Conservation (phyloP, 2,797 vertebrate genomes). For the Phalloptychus januarius region DNA sequence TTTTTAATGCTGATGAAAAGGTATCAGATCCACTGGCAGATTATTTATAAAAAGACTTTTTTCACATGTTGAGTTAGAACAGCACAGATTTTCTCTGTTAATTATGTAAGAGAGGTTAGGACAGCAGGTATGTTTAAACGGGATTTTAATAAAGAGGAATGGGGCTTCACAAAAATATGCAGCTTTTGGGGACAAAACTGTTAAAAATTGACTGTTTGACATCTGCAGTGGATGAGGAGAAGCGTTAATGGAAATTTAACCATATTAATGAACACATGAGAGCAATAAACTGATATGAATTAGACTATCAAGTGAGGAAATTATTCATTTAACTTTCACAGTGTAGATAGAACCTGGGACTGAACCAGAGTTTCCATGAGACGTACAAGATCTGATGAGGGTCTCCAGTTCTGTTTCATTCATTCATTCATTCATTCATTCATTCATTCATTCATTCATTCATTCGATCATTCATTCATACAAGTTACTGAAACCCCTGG, state of each 20-base stretch:
- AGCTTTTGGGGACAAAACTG: background rate
- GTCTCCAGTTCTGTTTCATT: background rate
- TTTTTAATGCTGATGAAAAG: no score
- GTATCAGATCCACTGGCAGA: no score
- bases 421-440: no score
- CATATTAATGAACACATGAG: background rate
- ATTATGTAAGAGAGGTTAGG: background rate
- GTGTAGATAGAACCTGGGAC: background rate
- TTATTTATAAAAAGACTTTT: background rate
- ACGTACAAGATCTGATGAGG: background rate
- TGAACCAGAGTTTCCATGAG: background rate
- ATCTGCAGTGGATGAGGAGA: background rate
- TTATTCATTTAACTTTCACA: background rate
- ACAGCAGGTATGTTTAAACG: background rate
- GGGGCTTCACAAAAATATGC: background rate
- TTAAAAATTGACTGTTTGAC: background rate
- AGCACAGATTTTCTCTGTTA: background rate
- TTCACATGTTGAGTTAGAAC: background rate
- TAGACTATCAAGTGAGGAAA: background rate
- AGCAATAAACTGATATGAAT: background rate
- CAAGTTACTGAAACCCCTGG: background rate
- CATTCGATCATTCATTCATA: no score
- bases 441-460: no score
- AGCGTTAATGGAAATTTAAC: background rate
- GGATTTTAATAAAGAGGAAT: background rate